Evolutionary conservation across 2,888 invertebrate species (phyloP).

Genomic region (Tethea ocularis): DNA sequence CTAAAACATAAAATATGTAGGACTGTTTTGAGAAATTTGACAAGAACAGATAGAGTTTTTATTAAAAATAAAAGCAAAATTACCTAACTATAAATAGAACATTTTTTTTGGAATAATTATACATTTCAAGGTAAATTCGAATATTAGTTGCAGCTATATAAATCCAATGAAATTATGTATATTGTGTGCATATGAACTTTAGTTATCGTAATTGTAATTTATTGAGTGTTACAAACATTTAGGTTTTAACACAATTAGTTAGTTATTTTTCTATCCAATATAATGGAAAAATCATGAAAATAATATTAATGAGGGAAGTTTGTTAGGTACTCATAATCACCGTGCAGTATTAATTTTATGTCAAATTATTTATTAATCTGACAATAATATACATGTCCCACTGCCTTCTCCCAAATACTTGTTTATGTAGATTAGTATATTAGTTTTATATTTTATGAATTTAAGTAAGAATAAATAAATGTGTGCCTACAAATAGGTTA

Average conservation of each 20-base stretch:
- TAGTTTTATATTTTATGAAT: constrained; percentile 12
- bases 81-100: no score
- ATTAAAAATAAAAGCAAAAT: no score
- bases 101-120: no score
- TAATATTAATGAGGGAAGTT: neutral
- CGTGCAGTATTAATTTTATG: constrained; percentile 4
- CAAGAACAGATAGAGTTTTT: no score
- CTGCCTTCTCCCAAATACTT: constrained; percentile 28
- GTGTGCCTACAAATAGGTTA: constrained; percentile 74
- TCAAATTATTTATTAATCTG: constrained; percentile 15
- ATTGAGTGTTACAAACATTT: no score
- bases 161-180: neutral
- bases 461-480: constrained; percentile 56
- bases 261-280: no score
- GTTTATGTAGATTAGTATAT: constrained; percentile 2
- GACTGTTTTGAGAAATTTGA: no score
- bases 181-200: neutral
- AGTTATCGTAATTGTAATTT: neutral
- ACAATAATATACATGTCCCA: constrained; percentile 33
- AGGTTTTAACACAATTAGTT: no score
- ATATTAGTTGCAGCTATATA: neutral
- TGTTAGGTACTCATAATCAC: neutral
- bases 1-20: no score
- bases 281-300: no score
- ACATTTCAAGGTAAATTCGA: neutral